Base-by-base conservation (phyloP, 2,888 invertebrate species). In the Piscicola geometra region DNA sequence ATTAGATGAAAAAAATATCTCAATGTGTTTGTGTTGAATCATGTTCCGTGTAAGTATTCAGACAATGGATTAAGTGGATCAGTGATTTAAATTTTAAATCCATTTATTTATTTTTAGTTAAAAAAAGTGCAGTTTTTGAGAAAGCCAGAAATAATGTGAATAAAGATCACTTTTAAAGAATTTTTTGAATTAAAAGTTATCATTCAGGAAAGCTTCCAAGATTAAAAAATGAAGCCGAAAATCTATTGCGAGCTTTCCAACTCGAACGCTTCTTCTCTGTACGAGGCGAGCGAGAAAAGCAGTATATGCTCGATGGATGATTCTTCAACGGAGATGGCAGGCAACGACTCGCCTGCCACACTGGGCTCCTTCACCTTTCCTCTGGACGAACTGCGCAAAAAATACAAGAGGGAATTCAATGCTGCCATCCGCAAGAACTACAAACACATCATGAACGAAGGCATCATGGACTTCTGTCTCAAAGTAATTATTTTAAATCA, bases 331-430 rank as follows among this genome's bases (percentile, higher is more conserved):
- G 71, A 71, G 33, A 41, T 25, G 36, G 47, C 52, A 25, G 56
- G 32, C 3, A 52, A 30, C 28, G 71, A 71, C 32, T 71, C 71
- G 18, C 32, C 47, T 21, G 21, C 67, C 18, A 36, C 36, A 41
- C 28, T 52, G 12, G 67, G 28, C 3, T 67, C 67, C 30, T 67
- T 67, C 67, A 33, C 15, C 67, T 67, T 33, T 35, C 52, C 71
- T 52, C 33, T 71, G 28, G 56, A 71, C 28, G 50, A 71, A 30
- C 47, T 71, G 71, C 36, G 52, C 33, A 52, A 21, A 52, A 71
- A 71, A n/a, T 71, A 71, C 18, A 71, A 71, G 41, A n/a, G 52
- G 25, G 71, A 71, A n/a, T 71, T 71, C 52, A 71, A 52, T 1
- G 71, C 50, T 47, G 71, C 71, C 47, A 71, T 71, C 33, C 47